Percentiles rank a stretch among this genome's conserved stretches.
These are phyloP conservation scores for Lepilemur ruficaudatus DNA, from an alignment of 2,797 vertebrate species.

Conservation along the genomic window DNA sequence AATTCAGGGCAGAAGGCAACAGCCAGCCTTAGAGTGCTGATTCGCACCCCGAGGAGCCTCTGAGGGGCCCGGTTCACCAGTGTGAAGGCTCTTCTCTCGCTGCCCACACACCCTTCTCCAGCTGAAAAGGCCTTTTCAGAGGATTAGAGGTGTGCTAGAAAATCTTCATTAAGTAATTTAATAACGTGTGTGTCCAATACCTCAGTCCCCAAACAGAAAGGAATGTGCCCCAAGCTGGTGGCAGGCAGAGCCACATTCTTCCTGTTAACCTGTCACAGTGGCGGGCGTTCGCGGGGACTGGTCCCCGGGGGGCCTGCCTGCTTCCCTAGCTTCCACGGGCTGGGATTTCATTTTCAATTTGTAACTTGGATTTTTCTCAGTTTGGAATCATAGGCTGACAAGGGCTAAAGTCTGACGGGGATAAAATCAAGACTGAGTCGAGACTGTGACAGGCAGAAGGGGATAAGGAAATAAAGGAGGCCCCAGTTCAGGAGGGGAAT, in stretches of 20 bases:
- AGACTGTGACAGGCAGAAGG: not conserved
- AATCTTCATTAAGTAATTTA: constrained; percentile 53
- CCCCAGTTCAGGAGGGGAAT: not conserved
- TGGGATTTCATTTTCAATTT: not conserved
- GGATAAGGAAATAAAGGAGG: not conserved
- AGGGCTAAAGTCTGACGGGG: not conserved
- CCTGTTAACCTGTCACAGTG: not conserved
- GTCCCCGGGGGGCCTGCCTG: not conserved
- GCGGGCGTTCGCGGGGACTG: not conserved
- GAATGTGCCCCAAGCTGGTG: not conserved
- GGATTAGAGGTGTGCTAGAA: not conserved
- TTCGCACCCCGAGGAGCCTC: not conserved
- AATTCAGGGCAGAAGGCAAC: not conserved
- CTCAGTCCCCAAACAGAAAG: constrained; percentile 42
- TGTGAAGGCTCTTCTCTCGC: not conserved
- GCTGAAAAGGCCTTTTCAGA: constrained; percentile 41
- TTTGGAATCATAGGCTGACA: constrained; percentile 12
- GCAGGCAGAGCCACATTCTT: not conserved
- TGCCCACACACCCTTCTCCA: not conserved
- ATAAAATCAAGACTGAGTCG: not conserved
- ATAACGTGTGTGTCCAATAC: not conserved
- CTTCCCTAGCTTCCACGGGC: not conserved
- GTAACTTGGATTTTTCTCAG: not conserved
- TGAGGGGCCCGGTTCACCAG: not conserved
- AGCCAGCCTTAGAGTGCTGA: not conserved